Conservation (phyloP, 2,797 vertebrate genomes). For the Darevskia mixta region DNA sequence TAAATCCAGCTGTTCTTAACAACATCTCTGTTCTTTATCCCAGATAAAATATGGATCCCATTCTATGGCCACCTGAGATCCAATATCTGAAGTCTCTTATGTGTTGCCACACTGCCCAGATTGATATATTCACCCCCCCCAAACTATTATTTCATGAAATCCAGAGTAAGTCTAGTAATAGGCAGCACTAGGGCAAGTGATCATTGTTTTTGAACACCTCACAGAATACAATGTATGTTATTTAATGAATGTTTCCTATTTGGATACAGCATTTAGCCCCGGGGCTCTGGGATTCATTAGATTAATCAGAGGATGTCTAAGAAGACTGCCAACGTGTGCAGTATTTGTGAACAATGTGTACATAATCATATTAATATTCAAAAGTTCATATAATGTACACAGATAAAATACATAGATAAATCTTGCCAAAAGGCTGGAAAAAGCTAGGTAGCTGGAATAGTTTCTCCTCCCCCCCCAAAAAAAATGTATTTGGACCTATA, state of each 20-base stretch:
- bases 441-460: background rate
- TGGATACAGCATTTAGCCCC: background rate
- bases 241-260: background rate
- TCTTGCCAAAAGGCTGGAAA: background rate
- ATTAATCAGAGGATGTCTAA: background rate
- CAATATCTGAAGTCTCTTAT: conserved; percentile 1
- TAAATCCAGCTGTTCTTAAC: conserved; percentile 20
- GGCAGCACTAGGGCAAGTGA: background rate
- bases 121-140: background rate
- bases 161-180: background rate
- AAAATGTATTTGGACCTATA: no score
- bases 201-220: background rate
- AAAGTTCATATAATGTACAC: background rate
- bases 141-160: background rate
- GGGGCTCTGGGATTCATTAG: background rate
- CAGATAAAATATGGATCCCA: conserved; percentile 18
- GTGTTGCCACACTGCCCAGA: background rate
- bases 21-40: background rate
- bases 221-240: background rate
- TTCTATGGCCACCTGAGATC: background rate
- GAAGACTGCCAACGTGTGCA: background rate
- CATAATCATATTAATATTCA: background rate
- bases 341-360: background rate
- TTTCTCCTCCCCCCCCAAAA: no score
- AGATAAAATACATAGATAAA: background rate